Evolutionary conservation across 2,888 invertebrate genomes (phyloP).

Genomic region (Isotomurus palustris): DNA sequence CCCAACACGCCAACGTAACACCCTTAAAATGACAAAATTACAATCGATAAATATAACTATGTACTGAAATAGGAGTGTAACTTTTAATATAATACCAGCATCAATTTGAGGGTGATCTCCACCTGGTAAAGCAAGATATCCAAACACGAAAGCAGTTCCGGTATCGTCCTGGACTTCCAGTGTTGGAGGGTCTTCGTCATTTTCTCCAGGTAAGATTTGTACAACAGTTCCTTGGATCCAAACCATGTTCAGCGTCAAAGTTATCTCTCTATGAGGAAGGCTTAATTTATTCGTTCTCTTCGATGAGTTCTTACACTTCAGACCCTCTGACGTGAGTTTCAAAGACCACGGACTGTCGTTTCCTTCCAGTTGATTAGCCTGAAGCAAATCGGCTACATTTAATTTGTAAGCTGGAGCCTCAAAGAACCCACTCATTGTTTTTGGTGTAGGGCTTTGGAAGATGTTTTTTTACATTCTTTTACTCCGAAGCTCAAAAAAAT

Average conservation of each 20-base stretch:
- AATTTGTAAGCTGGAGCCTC: conserved; percentile 29
- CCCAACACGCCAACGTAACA: conserved; percentile 28
- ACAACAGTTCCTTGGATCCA: conserved; percentile 33
- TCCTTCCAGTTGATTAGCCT: conserved; percentile 1
- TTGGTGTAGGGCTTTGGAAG: too few relatives aligned
- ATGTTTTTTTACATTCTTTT: too few relatives aligned
- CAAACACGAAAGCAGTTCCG: conserved; percentile 17
- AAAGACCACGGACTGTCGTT: conserved; percentile 9
- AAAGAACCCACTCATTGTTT: conserved; percentile 15
- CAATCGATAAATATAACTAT: not conserved
- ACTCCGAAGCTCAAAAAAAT: too few relatives aligned
- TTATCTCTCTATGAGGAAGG: not conserved
- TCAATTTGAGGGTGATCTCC: conserved; percentile 22
- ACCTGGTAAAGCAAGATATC: conserved; percentile 20
- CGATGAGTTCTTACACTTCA: not conserved
- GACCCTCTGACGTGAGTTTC: not conserved
- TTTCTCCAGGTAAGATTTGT: conserved; percentile 1
- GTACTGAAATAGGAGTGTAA: not conserved
- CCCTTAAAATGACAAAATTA: conserved; percentile 10
- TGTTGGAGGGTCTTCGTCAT: not conserved
- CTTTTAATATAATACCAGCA: conserved; percentile 12
- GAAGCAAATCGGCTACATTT: conserved; percentile 20
- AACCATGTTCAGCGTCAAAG: conserved; percentile 12
- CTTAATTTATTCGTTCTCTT: not conserved
- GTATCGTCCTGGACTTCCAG: conserved; percentile 17